Evolutionary conservation across 2,888 invertebrate species (phyloP).

Genomic region (Sesamia inferens): DNA sequence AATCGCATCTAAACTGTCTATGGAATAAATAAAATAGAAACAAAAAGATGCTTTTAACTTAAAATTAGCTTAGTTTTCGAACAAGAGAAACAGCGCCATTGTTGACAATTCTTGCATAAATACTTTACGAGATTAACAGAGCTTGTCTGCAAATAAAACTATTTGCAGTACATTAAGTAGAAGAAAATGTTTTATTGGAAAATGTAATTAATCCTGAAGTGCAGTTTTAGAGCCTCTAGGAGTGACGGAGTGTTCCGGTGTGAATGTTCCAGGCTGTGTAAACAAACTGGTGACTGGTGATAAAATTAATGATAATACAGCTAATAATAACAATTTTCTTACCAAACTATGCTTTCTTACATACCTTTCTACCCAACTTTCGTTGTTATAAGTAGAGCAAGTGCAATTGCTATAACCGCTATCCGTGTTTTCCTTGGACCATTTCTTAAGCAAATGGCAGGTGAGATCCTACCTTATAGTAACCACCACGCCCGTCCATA

Average conservation of each 20-base stretch:
- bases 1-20: too few relatives aligned
- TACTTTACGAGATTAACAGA: background rate
- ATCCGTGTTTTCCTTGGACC: slow-evolving; percentile 59
- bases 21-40: too few relatives aligned
- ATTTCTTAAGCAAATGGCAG: slow-evolving; percentile 78
- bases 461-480: slow-evolving; percentile 85
- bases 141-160: slow-evolving; percentile 8
- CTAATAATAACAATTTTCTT: too few relatives aligned
- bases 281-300: background rate
- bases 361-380: background rate
- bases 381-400: background rate
- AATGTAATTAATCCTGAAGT: background rate
- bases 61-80: too few relatives aligned
- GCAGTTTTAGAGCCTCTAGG: background rate
- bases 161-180: background rate
- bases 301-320: too few relatives aligned
- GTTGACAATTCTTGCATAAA: too few relatives aligned
- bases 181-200: background rate
- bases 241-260: background rate
- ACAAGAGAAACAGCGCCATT: background rate
- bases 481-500: slow-evolving; percentile 86
- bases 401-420: background rate
- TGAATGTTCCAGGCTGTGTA: background rate
- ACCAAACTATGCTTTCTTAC: background rate
- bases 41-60: too few relatives aligned